Evolutionary conservation across 2,113 vertebrate genomes (phyloP).

Genomic region (Myodes glareolus): DNA sequence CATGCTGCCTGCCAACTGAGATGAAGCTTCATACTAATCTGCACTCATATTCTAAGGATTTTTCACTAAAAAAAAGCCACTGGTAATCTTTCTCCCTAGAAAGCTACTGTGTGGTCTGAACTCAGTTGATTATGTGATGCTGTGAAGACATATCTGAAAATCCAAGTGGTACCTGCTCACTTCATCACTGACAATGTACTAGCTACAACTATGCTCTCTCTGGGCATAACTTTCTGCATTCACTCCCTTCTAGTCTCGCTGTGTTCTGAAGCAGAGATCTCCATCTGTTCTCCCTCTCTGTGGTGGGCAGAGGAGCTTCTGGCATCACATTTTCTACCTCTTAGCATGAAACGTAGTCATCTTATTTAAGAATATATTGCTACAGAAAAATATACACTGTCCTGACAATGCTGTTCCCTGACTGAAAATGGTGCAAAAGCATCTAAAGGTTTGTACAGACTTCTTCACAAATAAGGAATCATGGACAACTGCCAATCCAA

Average conservation of each 20-base stretch:
- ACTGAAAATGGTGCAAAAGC: not conserved
- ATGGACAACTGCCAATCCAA: constrained; percentile 42
- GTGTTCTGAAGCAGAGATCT: not conserved
- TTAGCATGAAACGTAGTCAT: constrained; percentile 21
- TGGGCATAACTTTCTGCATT: not conserved
- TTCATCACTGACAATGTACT: not conserved
- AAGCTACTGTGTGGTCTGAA: not conserved
- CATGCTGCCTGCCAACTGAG: not conserved
- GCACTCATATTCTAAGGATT: not conserved
- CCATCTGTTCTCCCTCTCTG: not conserved
- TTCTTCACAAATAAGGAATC: constrained; percentile 52
- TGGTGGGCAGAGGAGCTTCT: not conserved
- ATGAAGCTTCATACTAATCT: not conserved
- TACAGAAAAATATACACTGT: not conserved
- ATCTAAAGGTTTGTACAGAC: constrained; percentile 52
- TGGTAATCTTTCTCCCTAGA: not conserved
- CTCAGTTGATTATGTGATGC: not conserved
- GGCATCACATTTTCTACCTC: not conserved
- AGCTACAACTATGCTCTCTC: constrained; percentile 7
- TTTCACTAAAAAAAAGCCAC: not conserved
- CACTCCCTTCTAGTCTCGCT: not conserved
- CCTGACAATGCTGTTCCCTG: not conserved
- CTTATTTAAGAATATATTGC: constrained; percentile 32
- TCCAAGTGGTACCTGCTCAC: not conserved
- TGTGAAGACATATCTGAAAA: not conserved